These are phyloP conservation scores for Sciaenops ocellatus DNA, from an alignment of 2,797 vertebrate genomes.

Conservation along the genomic window DNA sequence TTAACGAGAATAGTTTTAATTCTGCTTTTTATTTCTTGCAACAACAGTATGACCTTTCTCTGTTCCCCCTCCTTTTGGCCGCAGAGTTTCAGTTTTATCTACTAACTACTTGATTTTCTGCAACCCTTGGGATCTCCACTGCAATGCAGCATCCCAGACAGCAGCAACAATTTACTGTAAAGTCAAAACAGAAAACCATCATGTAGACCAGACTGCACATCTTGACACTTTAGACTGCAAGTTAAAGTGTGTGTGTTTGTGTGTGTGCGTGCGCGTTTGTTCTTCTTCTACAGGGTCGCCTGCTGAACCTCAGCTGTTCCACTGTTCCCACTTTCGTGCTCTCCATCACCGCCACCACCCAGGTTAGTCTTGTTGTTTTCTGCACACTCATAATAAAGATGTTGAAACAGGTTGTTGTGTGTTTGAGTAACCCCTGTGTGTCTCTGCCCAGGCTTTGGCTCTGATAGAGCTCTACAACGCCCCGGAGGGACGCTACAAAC, in stretches of 20 bases:
- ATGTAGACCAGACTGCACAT: neutral
- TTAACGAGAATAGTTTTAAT: slow-evolving; percentile 7
- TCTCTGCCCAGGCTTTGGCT: slow-evolving; percentile 89
- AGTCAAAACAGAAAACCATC: neutral
- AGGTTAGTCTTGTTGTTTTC: no score
- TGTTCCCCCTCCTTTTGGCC: neutral
- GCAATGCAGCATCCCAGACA: slow-evolving; percentile 38
- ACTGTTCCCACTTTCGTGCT: slow-evolving; percentile 98
- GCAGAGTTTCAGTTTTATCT: slow-evolving; percentile 38
- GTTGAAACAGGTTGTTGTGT: neutral
- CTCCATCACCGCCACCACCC: slow-evolving; percentile 97
- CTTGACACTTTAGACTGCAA: neutral
- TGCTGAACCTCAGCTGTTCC: slow-evolving; percentile 97
- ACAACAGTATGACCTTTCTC: neutral
- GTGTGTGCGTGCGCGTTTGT: no score
- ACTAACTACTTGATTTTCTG: slow-evolving; percentile 9
- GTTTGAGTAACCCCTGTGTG: slow-evolving; percentile 19
- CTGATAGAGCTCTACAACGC: slow-evolving; percentile 98
- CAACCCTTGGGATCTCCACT: slow-evolving; percentile 23
- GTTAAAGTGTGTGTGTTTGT: no score
- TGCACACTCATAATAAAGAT: no score
- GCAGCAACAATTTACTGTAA: neutral
- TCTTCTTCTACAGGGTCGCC: slow-evolving; percentile 87
- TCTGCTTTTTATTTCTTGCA: slow-evolving; percentile 10
- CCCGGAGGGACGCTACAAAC: slow-evolving; percentile 96